These are phyloP conservation scores for Lottia gigantea DNA, from an alignment of 2,888 invertebrate genomes.

Conservation along the genomic window DNA sequence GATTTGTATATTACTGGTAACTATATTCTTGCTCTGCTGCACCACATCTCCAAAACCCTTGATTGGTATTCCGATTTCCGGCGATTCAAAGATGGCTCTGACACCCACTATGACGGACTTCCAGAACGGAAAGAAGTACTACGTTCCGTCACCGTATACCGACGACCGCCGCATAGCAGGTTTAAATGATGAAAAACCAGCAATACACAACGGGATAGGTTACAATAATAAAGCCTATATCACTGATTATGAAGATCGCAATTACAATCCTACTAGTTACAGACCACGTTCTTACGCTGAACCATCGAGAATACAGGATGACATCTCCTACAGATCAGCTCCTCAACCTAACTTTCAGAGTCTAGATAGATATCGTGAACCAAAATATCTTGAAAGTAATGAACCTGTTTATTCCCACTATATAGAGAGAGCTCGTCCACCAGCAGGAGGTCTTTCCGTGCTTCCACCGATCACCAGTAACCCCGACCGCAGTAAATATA, in stretches of 20 bases:
- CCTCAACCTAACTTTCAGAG: not conserved
- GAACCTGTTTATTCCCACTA: not conserved
- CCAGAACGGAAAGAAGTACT: not conserved
- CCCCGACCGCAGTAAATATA: not conserved
- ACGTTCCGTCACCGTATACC: not conserved
- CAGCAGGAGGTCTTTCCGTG: not conserved
- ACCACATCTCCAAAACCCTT: not conserved
- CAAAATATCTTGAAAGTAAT: not conserved
- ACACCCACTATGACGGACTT: not conserved
- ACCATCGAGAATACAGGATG: not conserved
- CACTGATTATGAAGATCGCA: not conserved
- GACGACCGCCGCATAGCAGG: not conserved
- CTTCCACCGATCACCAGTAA: not conserved
- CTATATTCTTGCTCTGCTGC: not conserved
- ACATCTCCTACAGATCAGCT: not conserved
- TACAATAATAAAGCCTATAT: not conserved
- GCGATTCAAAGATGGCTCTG: not conserved
- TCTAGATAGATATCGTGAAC: not conserved
- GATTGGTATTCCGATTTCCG: not conserved
- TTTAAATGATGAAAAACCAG: not conserved
- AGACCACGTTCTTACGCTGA: conserved; percentile 8
- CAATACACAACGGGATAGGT: not conserved
- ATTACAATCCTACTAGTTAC: not conserved
- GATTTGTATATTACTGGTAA: not conserved
- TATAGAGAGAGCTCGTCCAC: not conserved